These are phyloP conservation scores for Mythimna vitellina DNA, from an alignment of 2,888 invertebrate species.

Conservation along the genomic window DNA sequence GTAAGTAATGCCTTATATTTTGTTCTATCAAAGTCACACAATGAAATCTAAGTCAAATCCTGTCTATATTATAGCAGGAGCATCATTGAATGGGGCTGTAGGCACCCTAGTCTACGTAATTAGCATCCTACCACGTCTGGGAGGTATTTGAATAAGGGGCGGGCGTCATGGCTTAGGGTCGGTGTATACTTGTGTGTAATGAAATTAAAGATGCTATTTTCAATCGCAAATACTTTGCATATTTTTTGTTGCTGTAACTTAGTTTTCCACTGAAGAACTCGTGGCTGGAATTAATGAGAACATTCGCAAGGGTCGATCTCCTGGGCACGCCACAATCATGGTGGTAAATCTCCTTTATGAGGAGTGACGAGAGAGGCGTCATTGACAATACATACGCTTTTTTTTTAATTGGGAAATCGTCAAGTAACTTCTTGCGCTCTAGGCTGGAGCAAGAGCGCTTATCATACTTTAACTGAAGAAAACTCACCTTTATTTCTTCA, in stretches of 20 bases:
- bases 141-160: conserved; percentile 82
- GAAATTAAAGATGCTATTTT: neutral
- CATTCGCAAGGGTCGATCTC: too few relatives aligned
- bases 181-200: conserved; percentile 24
- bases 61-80: conserved; percentile 63
- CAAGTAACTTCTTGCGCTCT: too few relatives aligned
- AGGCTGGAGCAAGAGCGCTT: too few relatives aligned
- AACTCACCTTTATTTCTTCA: too few relatives aligned
- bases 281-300: too few relatives aligned
- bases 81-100: conserved; percentile 72
- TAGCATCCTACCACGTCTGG: conserved; percentile 81
- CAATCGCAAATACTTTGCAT: neutral
- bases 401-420: too few relatives aligned
- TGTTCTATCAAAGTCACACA: conserved; percentile 24
- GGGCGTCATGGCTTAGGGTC: conserved; percentile 48
- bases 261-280: neutral
- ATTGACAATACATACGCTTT: too few relatives aligned
- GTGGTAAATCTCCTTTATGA: too few relatives aligned
- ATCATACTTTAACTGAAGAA: too few relatives aligned
- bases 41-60: conserved; percentile 58
- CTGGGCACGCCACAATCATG: too few relatives aligned
- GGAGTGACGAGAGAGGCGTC: too few relatives aligned
- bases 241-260: neutral
- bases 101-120: conserved; percentile 81
- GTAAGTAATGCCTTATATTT: conserved; percentile 17